A percentile compares a stretch with the other conserved stretches of the same genome.
Evolutionary conservation across 2,113 vertebrate species (phyloP).

Genomic region (Solea senegalensis): DNA sequence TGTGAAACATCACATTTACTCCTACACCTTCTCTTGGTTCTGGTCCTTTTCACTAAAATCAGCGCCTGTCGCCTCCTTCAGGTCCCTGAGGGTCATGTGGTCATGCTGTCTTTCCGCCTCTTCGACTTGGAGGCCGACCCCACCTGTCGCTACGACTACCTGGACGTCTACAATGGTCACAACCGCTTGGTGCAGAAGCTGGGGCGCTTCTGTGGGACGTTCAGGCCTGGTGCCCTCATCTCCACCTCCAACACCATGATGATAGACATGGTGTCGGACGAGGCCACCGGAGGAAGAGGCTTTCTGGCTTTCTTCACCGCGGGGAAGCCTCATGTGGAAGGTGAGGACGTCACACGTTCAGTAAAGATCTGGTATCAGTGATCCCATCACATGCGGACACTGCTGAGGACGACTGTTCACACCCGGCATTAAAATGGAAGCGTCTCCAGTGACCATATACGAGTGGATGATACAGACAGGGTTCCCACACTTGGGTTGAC

Average conservation of each 20-base stretch:
- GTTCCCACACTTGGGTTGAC: too few relatives aligned
- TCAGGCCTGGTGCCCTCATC: constrained; percentile 88
- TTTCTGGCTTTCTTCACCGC: constrained; percentile 88
- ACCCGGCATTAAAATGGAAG: too few relatives aligned
- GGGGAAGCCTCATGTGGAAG: constrained; percentile 84
- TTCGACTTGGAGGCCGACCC: constrained; percentile 91
- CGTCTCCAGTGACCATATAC: too few relatives aligned
- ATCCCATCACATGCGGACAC: too few relatives aligned
- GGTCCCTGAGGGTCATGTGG: constrained; percentile 89
- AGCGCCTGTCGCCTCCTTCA: constrained; percentile 45
- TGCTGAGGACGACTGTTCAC: too few relatives aligned
- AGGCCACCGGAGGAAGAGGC: constrained; percentile 83
- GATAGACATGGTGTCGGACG: constrained; percentile 87
- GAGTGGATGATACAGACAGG: too few relatives aligned
- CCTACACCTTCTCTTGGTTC: too few relatives aligned
- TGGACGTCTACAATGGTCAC: constrained; percentile 89
- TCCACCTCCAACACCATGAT: constrained; percentile 89
- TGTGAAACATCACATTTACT: too few relatives aligned
- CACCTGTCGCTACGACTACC: constrained; percentile 87
- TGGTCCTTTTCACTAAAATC: neutral
- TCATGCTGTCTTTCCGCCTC: constrained; percentile 90
- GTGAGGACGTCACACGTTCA: constrained; percentile 58
- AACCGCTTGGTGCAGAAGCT: constrained; percentile 82
- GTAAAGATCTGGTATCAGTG: too few relatives aligned
- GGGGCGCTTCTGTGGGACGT: constrained; percentile 91